Evolutionary conservation across 1,140 invertebrate genomes (phyloP).

Genomic region (Drosophila pseudoananassae): DNA sequence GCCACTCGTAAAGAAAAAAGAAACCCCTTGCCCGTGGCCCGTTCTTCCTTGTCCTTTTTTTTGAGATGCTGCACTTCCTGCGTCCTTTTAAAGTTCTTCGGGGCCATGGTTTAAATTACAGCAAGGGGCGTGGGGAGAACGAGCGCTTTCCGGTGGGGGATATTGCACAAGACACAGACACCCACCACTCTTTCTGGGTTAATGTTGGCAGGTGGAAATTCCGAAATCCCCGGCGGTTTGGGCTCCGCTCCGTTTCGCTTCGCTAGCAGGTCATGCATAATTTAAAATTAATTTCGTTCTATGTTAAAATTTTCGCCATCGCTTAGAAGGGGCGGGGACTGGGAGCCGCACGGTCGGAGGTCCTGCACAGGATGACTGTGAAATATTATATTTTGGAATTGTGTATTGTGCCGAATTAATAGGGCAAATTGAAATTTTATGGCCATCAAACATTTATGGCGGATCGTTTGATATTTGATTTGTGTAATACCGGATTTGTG

Average conservation of each 20-base stretch:
- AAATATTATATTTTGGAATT: slow-evolving; percentile 68
- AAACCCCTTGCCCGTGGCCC: slow-evolving; percentile 3
- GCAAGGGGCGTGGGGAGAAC: background rate
- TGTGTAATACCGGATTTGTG: slow-evolving; percentile 19
- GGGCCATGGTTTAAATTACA: slow-evolving; percentile 43
- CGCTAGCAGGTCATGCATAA: slow-evolving; percentile 73
- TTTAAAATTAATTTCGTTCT: slow-evolving; percentile 82
- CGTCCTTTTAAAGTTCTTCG: slow-evolving; percentile 53
- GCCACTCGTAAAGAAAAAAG: slow-evolving; percentile 62
- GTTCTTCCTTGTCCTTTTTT: background rate
- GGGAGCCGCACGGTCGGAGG: background rate
- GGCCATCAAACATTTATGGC: slow-evolving; percentile 53
- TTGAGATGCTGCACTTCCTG: slow-evolving; percentile 33
- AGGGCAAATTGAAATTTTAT: slow-evolving; percentile 79
- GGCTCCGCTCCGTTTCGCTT: slow-evolving; percentile 45
- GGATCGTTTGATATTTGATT: slow-evolving; percentile 59
- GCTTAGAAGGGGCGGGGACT: slow-evolving; percentile 26
- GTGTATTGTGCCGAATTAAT: slow-evolving; percentile 66
- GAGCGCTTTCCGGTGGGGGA: background rate
- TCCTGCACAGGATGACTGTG: slow-evolving; percentile 22
- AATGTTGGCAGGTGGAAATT: slow-evolving; percentile 79
- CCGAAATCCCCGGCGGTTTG: slow-evolving; percentile 74
- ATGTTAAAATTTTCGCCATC: slow-evolving; percentile 64
- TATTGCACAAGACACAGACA: slow-evolving; percentile 20
- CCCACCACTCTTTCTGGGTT: slow-evolving; percentile 57